Base-by-base conservation (phyloP, 2,888 invertebrate species). In the Lasius platythorax region DNA sequence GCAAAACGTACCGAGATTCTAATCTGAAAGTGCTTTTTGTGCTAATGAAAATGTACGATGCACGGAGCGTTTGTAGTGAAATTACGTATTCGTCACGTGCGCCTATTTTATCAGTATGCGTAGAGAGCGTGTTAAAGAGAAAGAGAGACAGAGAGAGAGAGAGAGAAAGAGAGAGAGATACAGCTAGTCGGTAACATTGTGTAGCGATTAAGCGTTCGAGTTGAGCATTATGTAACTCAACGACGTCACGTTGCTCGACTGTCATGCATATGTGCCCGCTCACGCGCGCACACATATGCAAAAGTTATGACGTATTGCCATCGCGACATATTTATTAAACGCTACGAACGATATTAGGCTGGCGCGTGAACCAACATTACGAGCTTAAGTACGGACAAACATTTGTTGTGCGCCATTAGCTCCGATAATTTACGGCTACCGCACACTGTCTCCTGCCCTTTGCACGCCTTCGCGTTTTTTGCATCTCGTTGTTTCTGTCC, bases 321-420 rank as follows among this genome's bases (percentile, higher is more conserved):
- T n/a, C 85, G 87, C 89, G 93, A 94, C 91, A 91, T 93, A 94
- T 94, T 94, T 94, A 94, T 93, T 92, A 92, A 87, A 89, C 87
- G 88, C 87, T 87, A 84, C 85, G 88, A 91, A 88, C 90, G 92
- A 92, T 92, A 92, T 93, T 93, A 93, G 92, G 89, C 91, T 87
- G 91, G 90, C 87, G 91, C 86, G 91, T 87, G 91, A 92, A 93
- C 90, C 89, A 90, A 92, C 91, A 89, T 91, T 91, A 86, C 87
- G 90, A 90, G 89, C 87, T 85, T 87, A 90, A 88, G 89, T 90
- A 91, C 88, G 91, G 89, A 92, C 92, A 91, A 91, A 91, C 91
- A 88, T 92, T 91, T 91, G 88, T 91, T 90, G 91, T 92, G 92
- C 91, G 87, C 93, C 91, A 93, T 93, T 93, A 93, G 89, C 91